A percentile compares a stretch with the other conserved stretches of the same genome.
Conservation (phyloP, 2,888 invertebrate species). For the Steinernema hermaphroditum region DNA sequence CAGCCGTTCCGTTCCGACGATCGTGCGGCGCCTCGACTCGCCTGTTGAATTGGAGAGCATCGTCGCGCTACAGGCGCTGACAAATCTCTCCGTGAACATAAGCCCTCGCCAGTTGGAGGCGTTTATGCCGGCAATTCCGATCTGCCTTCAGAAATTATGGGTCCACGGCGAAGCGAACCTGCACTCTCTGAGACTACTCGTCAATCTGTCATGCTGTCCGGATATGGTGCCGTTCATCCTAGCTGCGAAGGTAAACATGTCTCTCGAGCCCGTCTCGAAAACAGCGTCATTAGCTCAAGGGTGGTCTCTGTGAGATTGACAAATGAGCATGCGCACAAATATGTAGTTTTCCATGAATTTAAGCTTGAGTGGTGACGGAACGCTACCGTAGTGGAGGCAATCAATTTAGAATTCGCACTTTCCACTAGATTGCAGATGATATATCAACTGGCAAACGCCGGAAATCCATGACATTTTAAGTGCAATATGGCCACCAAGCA, state of each 20-base stretch:
- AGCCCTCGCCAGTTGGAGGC: conserved; percentile 47
- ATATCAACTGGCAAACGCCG: no score
- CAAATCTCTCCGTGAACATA: conserved; percentile 59
- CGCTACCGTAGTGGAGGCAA: background rate
- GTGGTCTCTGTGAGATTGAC: background rate
- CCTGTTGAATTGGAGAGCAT: conserved; percentile 59
- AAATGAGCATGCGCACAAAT: background rate
- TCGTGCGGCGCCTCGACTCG: conserved; percentile 50
- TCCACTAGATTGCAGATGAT: background rate
- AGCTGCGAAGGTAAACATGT: conserved; percentile 69
- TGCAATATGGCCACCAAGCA: no score
- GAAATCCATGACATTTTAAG: no score
- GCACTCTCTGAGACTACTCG: conserved; percentile 71
- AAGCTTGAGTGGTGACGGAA: background rate
- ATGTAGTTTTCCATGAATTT: background rate
- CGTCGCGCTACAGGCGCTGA: conserved; percentile 61
- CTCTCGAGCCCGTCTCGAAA: background rate
- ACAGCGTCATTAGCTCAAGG: no score
- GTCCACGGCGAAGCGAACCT: conserved; percentile 58
- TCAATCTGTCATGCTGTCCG: conserved; percentile 73
- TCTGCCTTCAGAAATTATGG: conserved; percentile 55
- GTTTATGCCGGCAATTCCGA: conserved; percentile 53
- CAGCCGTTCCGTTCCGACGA: conserved; percentile 43
- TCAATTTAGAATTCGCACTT: background rate
- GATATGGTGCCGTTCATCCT: conserved; percentile 72